Percentiles rank a stretch among this genome's conserved stretches.
phyloP scores from a whole-genome alignment of 37 sponge, comb jelly and placozoan species.

The Chondrosia reniformis region DNA sequence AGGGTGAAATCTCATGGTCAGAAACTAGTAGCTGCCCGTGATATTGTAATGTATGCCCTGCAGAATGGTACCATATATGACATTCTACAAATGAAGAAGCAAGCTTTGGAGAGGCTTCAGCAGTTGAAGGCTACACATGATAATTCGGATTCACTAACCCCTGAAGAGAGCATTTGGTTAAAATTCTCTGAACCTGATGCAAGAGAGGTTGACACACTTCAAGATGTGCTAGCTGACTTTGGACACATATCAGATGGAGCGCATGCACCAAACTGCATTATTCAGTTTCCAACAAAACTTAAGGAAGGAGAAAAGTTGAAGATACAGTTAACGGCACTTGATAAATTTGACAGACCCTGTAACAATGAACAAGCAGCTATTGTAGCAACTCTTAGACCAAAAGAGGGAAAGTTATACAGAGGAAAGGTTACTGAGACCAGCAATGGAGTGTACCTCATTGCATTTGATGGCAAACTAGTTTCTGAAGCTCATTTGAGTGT shows the following conservation, averaged over 20 bases:
- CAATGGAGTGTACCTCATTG: neutral
- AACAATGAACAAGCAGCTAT: slow-evolving; percentile 13
- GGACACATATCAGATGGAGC: slow-evolving; percentile 20
- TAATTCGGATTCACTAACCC: neutral
- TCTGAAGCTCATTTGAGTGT: neutral
- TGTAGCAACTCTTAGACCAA: neutral
- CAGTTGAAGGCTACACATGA: neutral
- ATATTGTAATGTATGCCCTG: neutral
- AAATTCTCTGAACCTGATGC: slow-evolving; percentile 22
- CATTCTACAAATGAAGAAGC: slow-evolving; percentile 3
- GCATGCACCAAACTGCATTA: slow-evolving; percentile 8
- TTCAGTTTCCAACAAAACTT: slow-evolving; percentile 7
- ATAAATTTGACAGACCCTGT: slow-evolving; percentile 9
- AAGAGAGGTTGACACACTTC: slow-evolving; percentile 9
- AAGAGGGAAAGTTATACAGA: neutral
- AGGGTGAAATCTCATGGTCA: slow-evolving; percentile 13
- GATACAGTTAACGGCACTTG: neutral
- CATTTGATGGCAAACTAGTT: slow-evolving; percentile 5
- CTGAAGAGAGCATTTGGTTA: slow-evolving; percentile 16
- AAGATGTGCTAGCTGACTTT: slow-evolving; percentile 20
- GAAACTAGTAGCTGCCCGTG: neutral
- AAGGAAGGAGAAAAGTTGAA: slow-evolving; percentile 27
- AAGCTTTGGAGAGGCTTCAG: neutral
- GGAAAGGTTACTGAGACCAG: neutral
- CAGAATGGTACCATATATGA: slow-evolving; percentile 9